Percentiles rank a stretch among this genome's conserved stretches.
phyloP scores from a whole-genome alignment of 2,113 vertebrate genomes.

The Thunnus maccoyii region DNA sequence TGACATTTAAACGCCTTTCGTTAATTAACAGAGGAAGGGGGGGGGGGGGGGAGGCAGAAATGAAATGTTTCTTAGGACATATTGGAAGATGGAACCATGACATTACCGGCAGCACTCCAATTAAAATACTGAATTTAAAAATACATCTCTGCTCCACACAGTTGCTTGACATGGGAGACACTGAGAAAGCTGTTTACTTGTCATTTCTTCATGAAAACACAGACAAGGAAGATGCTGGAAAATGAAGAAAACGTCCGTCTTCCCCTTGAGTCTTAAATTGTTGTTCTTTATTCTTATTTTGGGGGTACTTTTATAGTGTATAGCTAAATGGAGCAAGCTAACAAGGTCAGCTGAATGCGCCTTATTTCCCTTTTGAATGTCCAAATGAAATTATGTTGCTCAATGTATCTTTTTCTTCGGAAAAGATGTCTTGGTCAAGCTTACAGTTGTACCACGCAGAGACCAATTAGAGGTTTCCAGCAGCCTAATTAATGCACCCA shows the following conservation, averaged over 20 bases:
- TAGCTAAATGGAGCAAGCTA: conserved; percentile 15
- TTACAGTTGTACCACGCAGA: conserved; percentile 55
- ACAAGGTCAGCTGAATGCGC: conserved; percentile 33
- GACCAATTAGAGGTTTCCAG: conserved; percentile 75
- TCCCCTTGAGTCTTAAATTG: not conserved
- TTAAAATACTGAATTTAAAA: conserved; percentile 76
- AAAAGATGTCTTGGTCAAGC: conserved; percentile 59
- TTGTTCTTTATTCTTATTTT: conserved; percentile 2
- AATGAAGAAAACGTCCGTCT: conserved; percentile 26
- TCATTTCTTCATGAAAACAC: conserved; percentile 37
- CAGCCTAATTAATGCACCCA: conserved; percentile 71
- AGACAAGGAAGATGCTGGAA: conserved; percentile 29
- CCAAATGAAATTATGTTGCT: conserved; percentile 14
- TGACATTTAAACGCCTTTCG: conserved; percentile 78
- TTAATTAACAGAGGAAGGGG: conserved; percentile 77
- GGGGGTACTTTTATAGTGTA: not conserved
- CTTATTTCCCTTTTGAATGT: conserved; percentile 34
- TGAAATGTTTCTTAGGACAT: conserved; percentile 65
- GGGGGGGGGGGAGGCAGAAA: conserved; percentile 23
- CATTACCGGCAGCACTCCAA: conserved; percentile 76
- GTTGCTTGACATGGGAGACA: conserved; percentile 50
- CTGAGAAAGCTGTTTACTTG: conserved; percentile 56
- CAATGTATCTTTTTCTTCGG: conserved; percentile 41
- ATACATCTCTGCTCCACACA: conserved; percentile 44
- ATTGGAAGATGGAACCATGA: conserved; percentile 70